A percentile compares a stretch with the other conserved stretches of the same genome.
Conservation (phyloP, 2,797 vertebrate genomes). For the Melanotaenia nigrans region DNA sequence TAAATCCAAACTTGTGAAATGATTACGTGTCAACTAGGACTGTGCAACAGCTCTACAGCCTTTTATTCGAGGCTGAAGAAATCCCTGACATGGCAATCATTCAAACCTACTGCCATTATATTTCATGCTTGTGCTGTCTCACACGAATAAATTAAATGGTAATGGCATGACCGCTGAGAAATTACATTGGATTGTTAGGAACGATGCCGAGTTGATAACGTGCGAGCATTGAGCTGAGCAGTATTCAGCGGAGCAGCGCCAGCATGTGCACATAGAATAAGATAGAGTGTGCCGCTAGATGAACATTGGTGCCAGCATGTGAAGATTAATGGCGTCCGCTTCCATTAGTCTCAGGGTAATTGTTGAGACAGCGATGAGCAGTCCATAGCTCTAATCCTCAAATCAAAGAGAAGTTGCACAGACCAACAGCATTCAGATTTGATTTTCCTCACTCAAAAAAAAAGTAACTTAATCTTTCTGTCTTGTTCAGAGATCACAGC, state of each 20-base stretch:
- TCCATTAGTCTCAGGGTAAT: conserved; percentile 75
- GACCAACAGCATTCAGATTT: conserved; percentile 56
- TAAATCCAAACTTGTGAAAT: conserved; percentile 22
- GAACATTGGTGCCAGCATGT: conserved; percentile 62
- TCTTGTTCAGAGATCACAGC: conserved; percentile 39
- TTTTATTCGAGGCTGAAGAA: conserved; percentile 20
- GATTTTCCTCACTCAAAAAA: conserved; percentile 52
- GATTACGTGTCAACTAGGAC: conserved; percentile 29
- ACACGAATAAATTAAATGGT: conserved; percentile 56
- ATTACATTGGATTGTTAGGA: conserved; percentile 44
- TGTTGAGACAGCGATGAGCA: conserved; percentile 65
- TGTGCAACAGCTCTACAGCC: conserved; percentile 35
- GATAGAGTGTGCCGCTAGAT: conserved; percentile 36
- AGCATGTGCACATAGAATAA: conserved; percentile 36
- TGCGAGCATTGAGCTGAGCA: conserved; percentile 27
- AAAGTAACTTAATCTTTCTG: conserved; percentile 36
- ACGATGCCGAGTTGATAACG: conserved; percentile 39
- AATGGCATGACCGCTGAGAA: conserved; percentile 56
- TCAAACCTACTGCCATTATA: conserved; percentile 44
- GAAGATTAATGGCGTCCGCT: conserved; percentile 69
- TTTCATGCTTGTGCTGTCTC: conserved; percentile 43
- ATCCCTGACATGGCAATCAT: conserved; percentile 41
- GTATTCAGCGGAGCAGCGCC: conserved; percentile 34
- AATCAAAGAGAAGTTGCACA: conserved; percentile 64
- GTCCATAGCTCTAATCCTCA: conserved; percentile 62